Conservation (phyloP, 2,113 vertebrate genomes). For the Oxygymnocypris stewartii region DNA sequence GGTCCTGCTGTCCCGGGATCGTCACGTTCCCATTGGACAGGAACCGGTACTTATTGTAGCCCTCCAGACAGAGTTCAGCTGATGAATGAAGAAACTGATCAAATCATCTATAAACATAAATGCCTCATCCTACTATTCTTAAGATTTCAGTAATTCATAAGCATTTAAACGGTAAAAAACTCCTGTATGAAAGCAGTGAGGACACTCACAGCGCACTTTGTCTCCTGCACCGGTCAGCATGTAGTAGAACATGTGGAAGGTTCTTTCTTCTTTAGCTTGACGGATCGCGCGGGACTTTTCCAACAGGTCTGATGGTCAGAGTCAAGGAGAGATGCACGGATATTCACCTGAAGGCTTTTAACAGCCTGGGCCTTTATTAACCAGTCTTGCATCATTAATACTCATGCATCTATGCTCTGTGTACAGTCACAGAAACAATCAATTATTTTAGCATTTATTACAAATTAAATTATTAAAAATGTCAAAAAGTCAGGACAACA, state of each 20-base stretch:
- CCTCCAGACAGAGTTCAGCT: conserved; percentile 78
- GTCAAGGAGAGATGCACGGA: conserved; percentile 67
- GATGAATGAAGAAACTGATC: not conserved
- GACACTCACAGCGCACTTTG: conserved; percentile 77
- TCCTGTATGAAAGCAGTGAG: not conserved
- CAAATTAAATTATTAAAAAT: too few relatives aligned
- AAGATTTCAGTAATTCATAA: not conserved
- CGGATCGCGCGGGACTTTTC: conserved; percentile 90
- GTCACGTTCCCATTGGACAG: conserved; percentile 95
- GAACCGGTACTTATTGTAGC: conserved; percentile 95
- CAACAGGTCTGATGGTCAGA: conserved; percentile 77
- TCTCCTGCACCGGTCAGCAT: conserved; percentile 84
- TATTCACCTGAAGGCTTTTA: not conserved
- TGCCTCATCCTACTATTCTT: not conserved
- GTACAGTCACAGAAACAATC: not conserved
- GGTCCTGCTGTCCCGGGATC: conserved; percentile 95
- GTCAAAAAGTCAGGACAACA: too few relatives aligned
- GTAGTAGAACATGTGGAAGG: conserved; percentile 91
- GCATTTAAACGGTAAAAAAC: not conserved
- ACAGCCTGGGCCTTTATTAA: not conserved
- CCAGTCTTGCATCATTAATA: too few relatives aligned
- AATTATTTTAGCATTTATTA: not conserved
- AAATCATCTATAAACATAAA: not conserved
- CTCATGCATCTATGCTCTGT: not conserved
- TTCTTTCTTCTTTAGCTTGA: conserved; percentile 86